Base-by-base conservation (phyloP, 2,888 invertebrate genomes). In the Drosophila anceps region DNA sequence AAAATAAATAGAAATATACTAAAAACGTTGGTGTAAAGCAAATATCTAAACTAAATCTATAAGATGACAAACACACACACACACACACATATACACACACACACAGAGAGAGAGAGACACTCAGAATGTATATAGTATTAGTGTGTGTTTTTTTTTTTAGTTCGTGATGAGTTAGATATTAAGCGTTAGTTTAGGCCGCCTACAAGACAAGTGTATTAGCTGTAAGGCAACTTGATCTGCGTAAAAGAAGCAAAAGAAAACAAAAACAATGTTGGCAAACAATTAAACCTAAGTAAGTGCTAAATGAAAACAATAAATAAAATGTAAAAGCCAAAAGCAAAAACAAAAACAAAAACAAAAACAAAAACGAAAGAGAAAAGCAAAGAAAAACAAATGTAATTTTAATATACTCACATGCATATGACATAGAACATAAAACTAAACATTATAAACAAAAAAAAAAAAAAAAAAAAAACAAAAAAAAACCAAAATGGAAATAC, bases 11-110 rank as follows among this genome's bases (percentile, higher is more conserved):
- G 35, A 51, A 46, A 24, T 43, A 69, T 58, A 53, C 37, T 69
- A 50, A 43, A 41, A 65, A 31, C 61, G 63, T 69, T 81, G 65
- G 80, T 80, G 75, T 84, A 79, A 85, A 73, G 82, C 84, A 79
- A 79, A 76, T 81, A 87, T 87, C 84, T 84, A 81, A 84, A 79
- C 72, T 75, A 82, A 80, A 57, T 58, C 81, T 41, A 50, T 74
- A 82, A 79, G 66, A 58, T 35, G 7, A 33, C 37, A 59, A 9
- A 48, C 4, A 69, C 1, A 48, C 33, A n/a, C 44, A 59, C n/a
- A 62, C 27, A 78, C 24, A 35, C 31, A 57, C 18, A 79, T 24
- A 67, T 15, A 44, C 51, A 58, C n/a, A 59, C 20, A 53, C 57
- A 59, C 59, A 61, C 46, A 51, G 9, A 50, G n/a, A 61, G 8